Conservation (phyloP, 2,888 invertebrate species). For the Platycheirus rosarum region DNA sequence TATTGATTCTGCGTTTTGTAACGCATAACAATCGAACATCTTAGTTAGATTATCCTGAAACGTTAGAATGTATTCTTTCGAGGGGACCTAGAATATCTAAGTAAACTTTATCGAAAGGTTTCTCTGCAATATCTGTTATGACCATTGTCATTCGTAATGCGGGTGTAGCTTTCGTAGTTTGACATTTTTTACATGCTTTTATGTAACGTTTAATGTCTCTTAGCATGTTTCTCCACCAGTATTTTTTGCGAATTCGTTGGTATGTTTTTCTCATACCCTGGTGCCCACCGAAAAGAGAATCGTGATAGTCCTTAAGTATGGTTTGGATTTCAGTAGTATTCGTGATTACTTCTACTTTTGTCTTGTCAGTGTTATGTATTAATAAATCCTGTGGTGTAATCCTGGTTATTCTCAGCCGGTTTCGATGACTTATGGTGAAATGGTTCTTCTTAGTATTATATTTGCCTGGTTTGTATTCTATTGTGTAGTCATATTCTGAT, state of each 20-base stretch:
- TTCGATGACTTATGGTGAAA: too few relatives aligned
- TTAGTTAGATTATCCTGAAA: neutral
- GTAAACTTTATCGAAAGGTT: slow-evolving; percentile 21
- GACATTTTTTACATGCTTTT: slow-evolving; percentile 8
- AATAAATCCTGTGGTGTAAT: too few relatives aligned
- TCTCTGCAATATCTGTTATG: slow-evolving; percentile 11
- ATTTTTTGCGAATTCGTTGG: neutral
- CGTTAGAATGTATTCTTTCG: neutral
- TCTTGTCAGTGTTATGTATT: too few relatives aligned
- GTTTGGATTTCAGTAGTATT: too few relatives aligned
- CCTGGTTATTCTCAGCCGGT: too few relatives aligned
- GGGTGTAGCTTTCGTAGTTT: slow-evolving; percentile 17
- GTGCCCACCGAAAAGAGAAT: too few relatives aligned
- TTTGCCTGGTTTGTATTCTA: too few relatives aligned
- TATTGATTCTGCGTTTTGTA: neutral
- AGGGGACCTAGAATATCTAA: slow-evolving; percentile 6
- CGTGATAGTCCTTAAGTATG: too few relatives aligned
- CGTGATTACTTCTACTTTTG: too few relatives aligned
- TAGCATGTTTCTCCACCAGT: slow-evolving; percentile 4
- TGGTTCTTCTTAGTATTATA: too few relatives aligned
- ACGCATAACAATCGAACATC: slow-evolving; percentile 7
- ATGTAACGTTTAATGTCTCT: neutral
- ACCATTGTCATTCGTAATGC: neutral
- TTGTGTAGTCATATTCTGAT: too few relatives aligned
- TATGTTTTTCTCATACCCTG: too few relatives aligned